A percentile compares a stretch with the other conserved stretches of the same genome.
These are phyloP conservation scores for Elaeidobius kamerunicus DNA, from an alignment of 2,888 invertebrate genomes.

Conservation along the genomic window DNA sequence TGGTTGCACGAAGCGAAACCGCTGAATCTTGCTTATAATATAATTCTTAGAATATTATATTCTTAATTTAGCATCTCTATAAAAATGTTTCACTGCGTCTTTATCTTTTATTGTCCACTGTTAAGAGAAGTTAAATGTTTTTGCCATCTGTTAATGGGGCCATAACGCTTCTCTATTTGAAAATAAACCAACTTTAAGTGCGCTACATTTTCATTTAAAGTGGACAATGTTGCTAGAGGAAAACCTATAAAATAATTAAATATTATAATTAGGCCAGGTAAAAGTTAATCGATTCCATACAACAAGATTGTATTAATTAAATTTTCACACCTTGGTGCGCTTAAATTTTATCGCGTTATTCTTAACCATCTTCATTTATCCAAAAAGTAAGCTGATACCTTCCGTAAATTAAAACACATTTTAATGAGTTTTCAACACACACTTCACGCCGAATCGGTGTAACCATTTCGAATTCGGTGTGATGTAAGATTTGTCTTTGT, in stretches of 20 bases:
- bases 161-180: background rate
- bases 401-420: constrained; percentile 7
- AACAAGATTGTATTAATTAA: constrained; percentile 25
- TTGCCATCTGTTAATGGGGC: background rate
- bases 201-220: too few relatives aligned
- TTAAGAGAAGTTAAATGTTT: background rate
- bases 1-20: too few relatives aligned
- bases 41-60: too few relatives aligned
- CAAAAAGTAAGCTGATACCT: constrained; percentile 10
- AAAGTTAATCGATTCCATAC: too few relatives aligned
- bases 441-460: constrained; percentile 14
- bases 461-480: constrained; percentile 2
- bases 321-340: constrained; percentile 26
- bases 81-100: constrained; percentile 3
- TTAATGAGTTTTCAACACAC: constrained; percentile 16
- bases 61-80: too few relatives aligned
- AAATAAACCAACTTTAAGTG: background rate
- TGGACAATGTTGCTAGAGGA: background rate
- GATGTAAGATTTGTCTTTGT: constrained; percentile 8
- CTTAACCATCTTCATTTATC: constrained; percentile 6
- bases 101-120: constrained; percentile 6
- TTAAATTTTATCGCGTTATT: constrained; percentile 9
- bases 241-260: too few relatives aligned
- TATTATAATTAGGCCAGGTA: too few relatives aligned
- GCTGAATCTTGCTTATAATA: constrained; percentile 7